A percentile compares a stretch with the other conserved stretches of the same genome.
phyloP scores from a whole-genome alignment of 2,797 vertebrate species.

The Clarias platycephalus region DNA sequence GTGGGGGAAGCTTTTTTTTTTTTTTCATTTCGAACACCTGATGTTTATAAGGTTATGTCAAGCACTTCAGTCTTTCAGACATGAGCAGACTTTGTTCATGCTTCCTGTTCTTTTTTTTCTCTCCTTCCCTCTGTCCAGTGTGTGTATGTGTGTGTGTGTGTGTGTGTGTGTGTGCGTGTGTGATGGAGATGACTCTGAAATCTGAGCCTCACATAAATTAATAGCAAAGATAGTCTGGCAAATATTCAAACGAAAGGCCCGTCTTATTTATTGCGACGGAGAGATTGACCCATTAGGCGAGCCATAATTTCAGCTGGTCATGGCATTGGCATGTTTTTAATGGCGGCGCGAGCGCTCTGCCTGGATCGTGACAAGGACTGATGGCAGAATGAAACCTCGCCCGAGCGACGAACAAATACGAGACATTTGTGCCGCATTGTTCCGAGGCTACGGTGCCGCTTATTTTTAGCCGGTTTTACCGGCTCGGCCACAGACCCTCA shows the following conservation, averaged over 20 bases:
- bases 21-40: neutral
- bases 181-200: slow-evolving; percentile 44
- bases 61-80: neutral
- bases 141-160: slow-evolving; percentile 12
- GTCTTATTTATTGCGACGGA: slow-evolving; percentile 57
- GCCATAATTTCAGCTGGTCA: slow-evolving; percentile 50
- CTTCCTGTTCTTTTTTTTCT: neutral
- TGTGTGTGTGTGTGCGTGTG: slow-evolving; percentile 3
- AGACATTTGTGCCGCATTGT: slow-evolving; percentile 69
- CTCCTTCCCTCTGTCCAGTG: neutral
- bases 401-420: slow-evolving; percentile 62
- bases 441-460: slow-evolving; percentile 61
- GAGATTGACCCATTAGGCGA: slow-evolving; percentile 58
- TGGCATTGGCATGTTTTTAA: slow-evolving; percentile 54
- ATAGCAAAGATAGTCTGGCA: slow-evolving; percentile 53
- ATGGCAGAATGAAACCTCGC: slow-evolving; percentile 62
- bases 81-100: neutral
- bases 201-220: slow-evolving; percentile 53
- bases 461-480: slow-evolving; percentile 72
- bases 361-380: slow-evolving; percentile 58
- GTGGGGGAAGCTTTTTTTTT: neutral
- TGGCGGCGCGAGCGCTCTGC: slow-evolving; percentile 42
- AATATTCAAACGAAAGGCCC: slow-evolving; percentile 51
- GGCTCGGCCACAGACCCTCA: slow-evolving; percentile 65
- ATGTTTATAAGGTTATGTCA: slow-evolving; percentile 10